Base-by-base conservation (phyloP, 2,113 vertebrate species). In the Pterocles burchelli region DNA sequence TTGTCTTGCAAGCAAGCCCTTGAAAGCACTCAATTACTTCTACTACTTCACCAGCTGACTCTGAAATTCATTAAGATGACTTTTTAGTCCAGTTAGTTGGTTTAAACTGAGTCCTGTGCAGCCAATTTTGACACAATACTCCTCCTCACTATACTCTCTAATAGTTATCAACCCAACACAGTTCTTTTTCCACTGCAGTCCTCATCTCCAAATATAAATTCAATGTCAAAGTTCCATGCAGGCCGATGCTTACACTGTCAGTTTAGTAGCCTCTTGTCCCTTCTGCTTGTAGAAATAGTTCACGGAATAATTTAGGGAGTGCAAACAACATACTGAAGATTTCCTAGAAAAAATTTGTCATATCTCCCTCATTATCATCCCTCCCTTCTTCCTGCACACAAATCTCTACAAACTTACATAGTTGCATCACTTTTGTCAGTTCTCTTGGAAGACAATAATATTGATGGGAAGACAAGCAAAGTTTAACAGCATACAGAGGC, bases 1-100 rank as follows among this genome's bases (percentile, higher is more conserved):
- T 31, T 81, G 33, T 33, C 36, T 63, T 68, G 31, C 76, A 96
- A 92, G 91, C 65, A 92, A 87, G 52, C 33, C 86, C 91, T 92
- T 91, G 78, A 66, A 93, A 82, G 24, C 22, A 57, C 28, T 75
- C 65, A 76, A 78, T 78, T 79, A 88, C 31, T 79, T 91, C 58
- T 81, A 52, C 48, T 65, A 41, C 49, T 92, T 83, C 45, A 71
- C 10, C 34, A 88, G 28, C n/a, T 72, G 33, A 91, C 48, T 93
- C 70, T 75, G 25, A 61, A 79, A 70, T 54, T 66, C 52, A 24
- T 48, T 72, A 70, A 46, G 13, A 55, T 0, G 1, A 61, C 18
- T 77, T 80, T 76, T 91, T 46, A 67, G 51, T 68, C 26, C 41
- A 68, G 29, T 28, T 22, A 85, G 38, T 13, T 66, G 33, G 36